phyloP scores from a whole-genome alignment of 2,113 vertebrate species.

The Hippocampus zosterae region DNA sequence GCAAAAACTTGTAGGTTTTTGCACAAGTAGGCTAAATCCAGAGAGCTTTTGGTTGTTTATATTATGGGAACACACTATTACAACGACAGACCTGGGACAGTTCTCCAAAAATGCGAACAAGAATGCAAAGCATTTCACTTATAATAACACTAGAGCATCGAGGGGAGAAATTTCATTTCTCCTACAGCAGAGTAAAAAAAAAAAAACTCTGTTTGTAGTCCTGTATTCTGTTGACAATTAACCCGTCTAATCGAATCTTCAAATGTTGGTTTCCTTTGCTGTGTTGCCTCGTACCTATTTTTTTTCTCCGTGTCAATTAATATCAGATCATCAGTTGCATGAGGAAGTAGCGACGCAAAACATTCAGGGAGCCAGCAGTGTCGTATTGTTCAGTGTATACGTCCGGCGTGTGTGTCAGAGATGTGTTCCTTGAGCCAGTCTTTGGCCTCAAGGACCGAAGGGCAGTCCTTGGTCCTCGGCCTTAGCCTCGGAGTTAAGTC shows the following conservation, averaged over 20 bases:
- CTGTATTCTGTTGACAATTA: too few relatives aligned
- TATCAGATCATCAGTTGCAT: background rate
- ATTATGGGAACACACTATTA: conserved; percentile 57
- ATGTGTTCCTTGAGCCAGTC: too few relatives aligned
- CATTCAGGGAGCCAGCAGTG: too few relatives aligned
- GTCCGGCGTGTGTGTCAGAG: too few relatives aligned
- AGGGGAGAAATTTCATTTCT: background rate
- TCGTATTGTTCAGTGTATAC: too few relatives aligned
- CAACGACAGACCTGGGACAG: conserved; percentile 53
- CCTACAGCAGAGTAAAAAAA: background rate
- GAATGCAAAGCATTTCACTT: conserved; percentile 70
- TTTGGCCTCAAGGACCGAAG: too few relatives aligned
- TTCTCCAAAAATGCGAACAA: conserved; percentile 60
- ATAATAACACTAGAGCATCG: conserved; percentile 45
- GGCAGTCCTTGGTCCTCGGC: too few relatives aligned
- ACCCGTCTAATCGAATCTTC: too few relatives aligned
- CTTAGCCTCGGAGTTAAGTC: too few relatives aligned
- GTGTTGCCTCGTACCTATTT: background rate
- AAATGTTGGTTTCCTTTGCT: background rate
- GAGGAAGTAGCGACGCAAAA: too few relatives aligned
- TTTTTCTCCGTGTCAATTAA: too few relatives aligned
- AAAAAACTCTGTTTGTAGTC: too few relatives aligned
- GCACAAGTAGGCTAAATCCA: conserved; percentile 38
- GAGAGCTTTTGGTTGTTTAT: conserved; percentile 50
- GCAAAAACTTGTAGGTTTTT: conserved; percentile 21